Evolutionary conservation across 2,888 invertebrate genomes (phyloP).

Genomic region (Achlya flavicornis): DNA sequence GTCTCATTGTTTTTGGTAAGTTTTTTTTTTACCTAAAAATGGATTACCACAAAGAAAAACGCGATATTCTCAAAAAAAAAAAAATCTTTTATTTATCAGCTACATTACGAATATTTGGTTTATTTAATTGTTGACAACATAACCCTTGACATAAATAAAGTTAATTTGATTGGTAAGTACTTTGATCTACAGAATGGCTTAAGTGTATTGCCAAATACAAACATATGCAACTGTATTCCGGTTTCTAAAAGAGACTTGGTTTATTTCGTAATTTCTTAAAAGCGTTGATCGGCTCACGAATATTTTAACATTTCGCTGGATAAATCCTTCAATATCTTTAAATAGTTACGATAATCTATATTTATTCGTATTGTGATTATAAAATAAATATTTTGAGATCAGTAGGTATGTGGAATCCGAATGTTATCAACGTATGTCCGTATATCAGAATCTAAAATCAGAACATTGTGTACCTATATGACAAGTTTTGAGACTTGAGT

Average conservation of each 20-base stretch:
- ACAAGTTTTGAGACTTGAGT: too few relatives aligned
- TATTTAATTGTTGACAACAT: not conserved
- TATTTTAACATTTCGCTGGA: not conserved
- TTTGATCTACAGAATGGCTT: not conserved
- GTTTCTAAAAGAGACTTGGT: conserved; percentile 3
- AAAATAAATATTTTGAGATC: not conserved
- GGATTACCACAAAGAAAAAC: too few relatives aligned
- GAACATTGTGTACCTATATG: too few relatives aligned
- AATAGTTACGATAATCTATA: not conserved
- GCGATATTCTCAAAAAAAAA: too few relatives aligned
- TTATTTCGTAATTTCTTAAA: not conserved
- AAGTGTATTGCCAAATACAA: not conserved
- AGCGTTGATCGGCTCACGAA: not conserved
- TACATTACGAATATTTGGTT: not conserved
- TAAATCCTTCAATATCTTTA: not conserved
- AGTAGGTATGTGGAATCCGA: not conserved
- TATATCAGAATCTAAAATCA: too few relatives aligned
- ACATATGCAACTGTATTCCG: not conserved
- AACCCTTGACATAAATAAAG: not conserved
- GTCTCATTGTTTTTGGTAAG: too few relatives aligned
- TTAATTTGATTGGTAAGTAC: not conserved
- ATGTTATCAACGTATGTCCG: not conserved
- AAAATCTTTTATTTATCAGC: not conserved
- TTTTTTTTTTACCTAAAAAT: too few relatives aligned
- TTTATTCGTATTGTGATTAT: not conserved